These are phyloP conservation scores for Nannoperca australis DNA, from an alignment of 2,797 vertebrate species.

Conservation along the genomic window DNA sequence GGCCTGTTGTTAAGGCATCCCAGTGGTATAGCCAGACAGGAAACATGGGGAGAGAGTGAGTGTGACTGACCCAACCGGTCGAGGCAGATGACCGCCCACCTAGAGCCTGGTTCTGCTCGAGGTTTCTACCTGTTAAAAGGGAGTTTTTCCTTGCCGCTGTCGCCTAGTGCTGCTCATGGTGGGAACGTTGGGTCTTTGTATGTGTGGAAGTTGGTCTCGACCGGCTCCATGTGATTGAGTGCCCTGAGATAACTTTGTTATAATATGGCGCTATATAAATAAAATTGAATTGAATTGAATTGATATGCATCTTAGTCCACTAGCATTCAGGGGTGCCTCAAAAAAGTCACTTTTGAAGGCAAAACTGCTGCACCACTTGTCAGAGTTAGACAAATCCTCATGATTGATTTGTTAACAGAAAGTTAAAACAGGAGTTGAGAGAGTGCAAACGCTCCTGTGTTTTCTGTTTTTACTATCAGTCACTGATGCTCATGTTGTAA, in stretches of 20 bases:
- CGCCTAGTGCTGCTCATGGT: too few relatives aligned
- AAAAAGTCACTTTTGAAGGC: not conserved
- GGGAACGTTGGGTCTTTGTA: too few relatives aligned
- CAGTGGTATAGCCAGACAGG: not conserved
- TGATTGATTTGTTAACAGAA: not conserved
- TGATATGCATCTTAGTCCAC: not conserved
- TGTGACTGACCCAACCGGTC: too few relatives aligned
- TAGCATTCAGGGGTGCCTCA: not conserved
- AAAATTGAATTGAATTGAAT: too few relatives aligned
- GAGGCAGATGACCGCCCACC: too few relatives aligned
- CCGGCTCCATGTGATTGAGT: too few relatives aligned
- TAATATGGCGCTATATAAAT: too few relatives aligned
- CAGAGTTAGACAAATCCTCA: not conserved
- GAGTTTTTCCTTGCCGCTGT: too few relatives aligned
- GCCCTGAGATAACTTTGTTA: too few relatives aligned
- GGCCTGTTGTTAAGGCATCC: not conserved
- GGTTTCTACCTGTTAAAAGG: too few relatives aligned
- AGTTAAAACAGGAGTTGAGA: not conserved
- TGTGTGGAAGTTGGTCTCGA: too few relatives aligned
- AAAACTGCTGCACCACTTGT: not conserved
- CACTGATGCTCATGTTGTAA: slow-evolving; percentile 15
- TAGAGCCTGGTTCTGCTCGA: too few relatives aligned
- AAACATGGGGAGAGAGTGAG: not conserved
- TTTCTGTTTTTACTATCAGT: not conserved
- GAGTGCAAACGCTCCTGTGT: not conserved